These are phyloP conservation scores for Chelidonichthys spinosus DNA, from an alignment of 2,797 vertebrate genomes.

Conservation along the genomic window DNA sequence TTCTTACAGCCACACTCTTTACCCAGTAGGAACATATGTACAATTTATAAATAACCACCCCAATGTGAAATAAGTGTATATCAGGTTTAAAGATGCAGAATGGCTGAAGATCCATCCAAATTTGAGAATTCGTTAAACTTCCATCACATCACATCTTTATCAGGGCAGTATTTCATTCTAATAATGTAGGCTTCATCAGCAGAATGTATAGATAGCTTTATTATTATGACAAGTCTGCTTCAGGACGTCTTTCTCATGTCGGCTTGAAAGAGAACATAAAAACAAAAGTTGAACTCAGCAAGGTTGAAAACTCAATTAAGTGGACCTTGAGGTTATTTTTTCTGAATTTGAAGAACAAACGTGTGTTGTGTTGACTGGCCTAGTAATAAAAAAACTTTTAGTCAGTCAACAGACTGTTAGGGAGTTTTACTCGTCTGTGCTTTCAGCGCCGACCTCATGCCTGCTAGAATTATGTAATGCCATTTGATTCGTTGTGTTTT, in stretches of 20 bases:
- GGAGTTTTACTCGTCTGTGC: background rate
- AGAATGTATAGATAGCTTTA: no score
- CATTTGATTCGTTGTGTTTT: slow-evolving; percentile 41
- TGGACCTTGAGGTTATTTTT: background rate
- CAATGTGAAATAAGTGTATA: background rate
- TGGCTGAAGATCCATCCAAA: background rate
- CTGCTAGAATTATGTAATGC: slow-evolving; percentile 32
- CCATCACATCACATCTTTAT: no score
- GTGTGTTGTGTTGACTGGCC: background rate
- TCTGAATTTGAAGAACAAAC: background rate
- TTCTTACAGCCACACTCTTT: slow-evolving; percentile 1
- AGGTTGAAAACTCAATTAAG: background rate
- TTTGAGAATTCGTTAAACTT: no score
- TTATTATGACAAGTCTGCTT: background rate
- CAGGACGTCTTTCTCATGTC: no score
- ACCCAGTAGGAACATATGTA: background rate
- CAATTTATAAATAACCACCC: slow-evolving; percentile 9
- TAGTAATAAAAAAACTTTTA: background rate
- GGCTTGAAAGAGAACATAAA: background rate
- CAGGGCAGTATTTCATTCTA: no score
- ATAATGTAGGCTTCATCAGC: no score
- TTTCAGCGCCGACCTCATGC: slow-evolving; percentile 39
- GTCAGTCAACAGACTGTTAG: no score
- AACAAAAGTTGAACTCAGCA: background rate
- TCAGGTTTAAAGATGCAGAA: background rate